Base-by-base conservation (phyloP, 2,888 invertebrate genomes). In the Gari tellinella region DNA sequence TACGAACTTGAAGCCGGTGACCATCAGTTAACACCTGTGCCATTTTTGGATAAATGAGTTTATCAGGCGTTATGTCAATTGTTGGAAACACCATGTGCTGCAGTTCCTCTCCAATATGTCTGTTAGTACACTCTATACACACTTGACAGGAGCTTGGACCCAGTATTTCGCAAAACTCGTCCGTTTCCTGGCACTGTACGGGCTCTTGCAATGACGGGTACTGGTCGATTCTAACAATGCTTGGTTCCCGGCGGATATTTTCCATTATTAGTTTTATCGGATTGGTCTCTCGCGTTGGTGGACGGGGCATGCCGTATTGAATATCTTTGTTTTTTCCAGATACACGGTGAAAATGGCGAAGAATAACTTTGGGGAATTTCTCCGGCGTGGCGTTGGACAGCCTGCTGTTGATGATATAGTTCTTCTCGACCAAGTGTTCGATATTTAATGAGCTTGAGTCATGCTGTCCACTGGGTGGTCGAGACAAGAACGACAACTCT, bases 81-180 rank as follows among this genome's bases (percentile, higher is more conserved):
- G 75, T 75, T 17, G 86, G 86, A 53, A 86, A 86, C 23, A 84
- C 66, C 49, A 84, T 80, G 49, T 78, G 70, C 53, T 88, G 87
- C 12, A 88, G 76, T 55, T 86, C 83, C 51, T 83, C 84, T 0
- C 85, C 87, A 8, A 86, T 86, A 66, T 75, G 66, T 40, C 85
- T 69, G 72, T 86, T 88, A 14, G 86, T 86, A 25, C 72, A 80
- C 55, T 87, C 87, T 7, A 87, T 86, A 57, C 87, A 87, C 4
- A 55, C 69, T n/a, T 83, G 83, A 41, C 87, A 87, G 7, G 85
- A 64, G 49, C 84, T 81, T 5, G 87, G 84, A 21, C 87, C 87
- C 1, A 87, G 79, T 17, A 87, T 84, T 60, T 87, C 86, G 53
- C 87, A 87, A 48, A 83, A 87, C 46, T 84, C 84, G 23, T 70